These are phyloP conservation scores for Nowickia ferox DNA, from an alignment of 2,888 invertebrate genomes.

Conservation along the genomic window DNA sequence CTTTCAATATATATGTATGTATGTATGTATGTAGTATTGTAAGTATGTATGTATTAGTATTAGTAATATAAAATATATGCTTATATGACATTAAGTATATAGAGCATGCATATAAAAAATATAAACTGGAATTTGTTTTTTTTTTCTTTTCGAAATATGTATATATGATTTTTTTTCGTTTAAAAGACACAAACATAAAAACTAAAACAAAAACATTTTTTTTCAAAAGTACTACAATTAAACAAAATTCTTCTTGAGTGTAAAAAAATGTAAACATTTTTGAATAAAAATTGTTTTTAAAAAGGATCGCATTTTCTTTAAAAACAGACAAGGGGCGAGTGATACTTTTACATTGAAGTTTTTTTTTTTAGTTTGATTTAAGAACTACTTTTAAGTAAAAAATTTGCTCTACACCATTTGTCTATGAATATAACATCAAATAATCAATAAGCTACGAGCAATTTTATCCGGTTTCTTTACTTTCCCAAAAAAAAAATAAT, in stretches of 20 bases:
- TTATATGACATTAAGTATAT: slow-evolving; percentile 71
- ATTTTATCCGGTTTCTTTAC: slow-evolving; percentile 4
- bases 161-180: slow-evolving; percentile 37
- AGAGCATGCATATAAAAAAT: slow-evolving; percentile 71
- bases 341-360: slow-evolving; percentile 50
- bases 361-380: slow-evolving; percentile 47
- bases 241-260: slow-evolving; percentile 47
- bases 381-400: slow-evolving; percentile 62
- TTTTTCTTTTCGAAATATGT: slow-evolving; percentile 62
- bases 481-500: not conserved
- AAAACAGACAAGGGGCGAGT: not conserved
- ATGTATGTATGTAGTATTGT: not conserved
- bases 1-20: slow-evolving; percentile 17
- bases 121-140: slow-evolving; percentile 67
- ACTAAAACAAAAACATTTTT: slow-evolving; percentile 44
- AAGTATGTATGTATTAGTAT: slow-evolving; percentile 59
- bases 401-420: slow-evolving; percentile 39
- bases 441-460: not conserved
- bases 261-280: slow-evolving; percentile 35
- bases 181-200: slow-evolving; percentile 58
- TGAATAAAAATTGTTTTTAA: slow-evolving; percentile 14
- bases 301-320: slow-evolving; percentile 29
- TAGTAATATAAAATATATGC: slow-evolving; percentile 70
- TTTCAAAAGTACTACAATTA: slow-evolving; percentile 36
- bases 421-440: slow-evolving; percentile 2